Conservation (phyloP, 2,888 invertebrate species). For the Calameuta filiformis region DNA sequence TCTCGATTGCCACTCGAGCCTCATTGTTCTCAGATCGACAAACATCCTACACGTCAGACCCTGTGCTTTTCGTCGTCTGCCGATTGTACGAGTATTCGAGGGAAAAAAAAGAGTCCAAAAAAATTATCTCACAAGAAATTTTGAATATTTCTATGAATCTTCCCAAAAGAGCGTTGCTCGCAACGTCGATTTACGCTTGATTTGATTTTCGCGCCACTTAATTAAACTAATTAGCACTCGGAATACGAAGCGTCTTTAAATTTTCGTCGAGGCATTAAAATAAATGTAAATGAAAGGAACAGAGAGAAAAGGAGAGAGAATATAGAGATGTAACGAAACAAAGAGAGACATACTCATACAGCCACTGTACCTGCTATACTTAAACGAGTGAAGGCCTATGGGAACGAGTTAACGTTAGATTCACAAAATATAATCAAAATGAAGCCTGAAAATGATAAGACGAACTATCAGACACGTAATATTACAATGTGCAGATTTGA, state of each 20-base stretch:
- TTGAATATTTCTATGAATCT: not conserved
- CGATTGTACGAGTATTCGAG: not conserved
- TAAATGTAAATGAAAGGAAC: not conserved
- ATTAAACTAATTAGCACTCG: not conserved
- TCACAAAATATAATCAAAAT: not conserved
- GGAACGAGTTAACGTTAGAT: not conserved
- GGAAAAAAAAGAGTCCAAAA: too few species aligned
- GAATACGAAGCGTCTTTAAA: not conserved
- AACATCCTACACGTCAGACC: not conserved
- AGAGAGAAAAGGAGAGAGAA: slow-evolving; percentile 12
- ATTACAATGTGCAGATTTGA: not conserved
- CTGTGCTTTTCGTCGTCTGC: not conserved
- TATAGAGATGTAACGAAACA: too few species aligned
- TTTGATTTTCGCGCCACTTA: not conserved
- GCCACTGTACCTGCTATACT: not conserved
- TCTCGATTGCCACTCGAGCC: not conserved
- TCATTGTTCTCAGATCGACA: not conserved
- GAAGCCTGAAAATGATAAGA: not conserved
- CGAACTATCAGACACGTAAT: not conserved
- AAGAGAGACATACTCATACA: too few species aligned
- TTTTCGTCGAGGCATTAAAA: not conserved
- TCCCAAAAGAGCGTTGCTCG: not conserved
- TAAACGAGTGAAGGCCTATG: not conserved
- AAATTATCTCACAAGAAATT: not conserved
- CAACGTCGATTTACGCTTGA: not conserved